Evolutionary conservation across 2,113 vertebrate genomes (phyloP).

Genomic region (Hydrochoerus hydrochaeris): DNA sequence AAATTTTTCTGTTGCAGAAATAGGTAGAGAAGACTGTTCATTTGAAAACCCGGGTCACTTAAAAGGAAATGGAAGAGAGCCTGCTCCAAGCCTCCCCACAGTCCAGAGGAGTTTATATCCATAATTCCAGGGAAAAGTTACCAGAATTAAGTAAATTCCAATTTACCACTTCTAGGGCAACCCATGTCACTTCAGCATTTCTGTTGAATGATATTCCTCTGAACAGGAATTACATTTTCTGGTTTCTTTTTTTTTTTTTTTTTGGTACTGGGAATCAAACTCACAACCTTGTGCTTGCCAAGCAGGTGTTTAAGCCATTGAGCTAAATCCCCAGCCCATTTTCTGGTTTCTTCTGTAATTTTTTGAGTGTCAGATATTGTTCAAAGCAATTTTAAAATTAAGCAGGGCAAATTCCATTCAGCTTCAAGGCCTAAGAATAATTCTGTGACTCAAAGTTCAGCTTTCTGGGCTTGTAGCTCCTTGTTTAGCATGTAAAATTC

Average conservation of each 20-base stretch:
- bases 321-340: too few species aligned
- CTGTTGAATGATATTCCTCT: background rate
- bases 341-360: too few species aligned
- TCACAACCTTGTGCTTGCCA: too few species aligned
- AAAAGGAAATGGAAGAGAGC: too few species aligned
- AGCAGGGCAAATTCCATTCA: background rate
- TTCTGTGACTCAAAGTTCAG: background rate
- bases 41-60: background rate
- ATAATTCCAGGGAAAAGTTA: too few species aligned
- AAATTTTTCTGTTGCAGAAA: background rate
- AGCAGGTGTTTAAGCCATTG: too few species aligned
- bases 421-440: background rate
- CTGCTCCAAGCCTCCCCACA: too few species aligned
- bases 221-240: background rate
- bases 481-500: background rate
- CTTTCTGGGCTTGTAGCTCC: background rate
- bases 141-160: too few species aligned
- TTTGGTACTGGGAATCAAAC: too few species aligned
- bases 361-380: background rate
- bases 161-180: too few species aligned
- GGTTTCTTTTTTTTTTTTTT: too few species aligned
- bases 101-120: too few species aligned
- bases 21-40: background rate
- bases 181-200: background rate
- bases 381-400: background rate